Evolutionary conservation across 2,888 invertebrate genomes (phyloP).

Genomic region (Cantharis flavilabris): DNA sequence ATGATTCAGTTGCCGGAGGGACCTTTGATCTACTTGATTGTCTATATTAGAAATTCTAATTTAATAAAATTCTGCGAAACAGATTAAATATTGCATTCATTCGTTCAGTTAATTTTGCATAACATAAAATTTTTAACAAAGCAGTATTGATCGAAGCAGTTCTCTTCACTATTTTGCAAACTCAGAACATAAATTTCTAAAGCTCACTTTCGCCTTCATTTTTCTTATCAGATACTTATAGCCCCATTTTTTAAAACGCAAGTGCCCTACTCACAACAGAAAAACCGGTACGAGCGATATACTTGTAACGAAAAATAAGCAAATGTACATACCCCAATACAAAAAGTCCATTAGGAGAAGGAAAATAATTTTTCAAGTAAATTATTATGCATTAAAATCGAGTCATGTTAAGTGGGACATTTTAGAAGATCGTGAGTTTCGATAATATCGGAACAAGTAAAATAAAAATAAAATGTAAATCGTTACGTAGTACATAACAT

Average conservation of each 20-base stretch:
- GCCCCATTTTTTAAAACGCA: neutral
- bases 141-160: neutral
- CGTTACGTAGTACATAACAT: neutral
- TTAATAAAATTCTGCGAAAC: neutral
- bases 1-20: neutral
- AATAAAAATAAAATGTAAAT: neutral
- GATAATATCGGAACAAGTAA: neutral
- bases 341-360: neutral
- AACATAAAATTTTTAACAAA: neutral
- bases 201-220: neutral
- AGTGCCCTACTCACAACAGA: neutral
- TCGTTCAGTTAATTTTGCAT: neutral
- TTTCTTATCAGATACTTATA: neutral
- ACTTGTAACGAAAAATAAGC: neutral
- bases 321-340: neutral
- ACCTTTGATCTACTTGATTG: neutral
- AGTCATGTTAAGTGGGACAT: neutral
- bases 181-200: neutral
- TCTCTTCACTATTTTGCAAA: neutral
- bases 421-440: neutral
- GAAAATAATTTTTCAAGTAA: neutral
- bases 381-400: neutral
- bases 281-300: neutral
- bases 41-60: neutral
- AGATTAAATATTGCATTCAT: neutral